A percentile compares a stretch with the other conserved stretches of the same genome.
phyloP scores from a whole-genome alignment of 1,140 invertebrate genomes.

The Caerostris extrusa region DNA sequence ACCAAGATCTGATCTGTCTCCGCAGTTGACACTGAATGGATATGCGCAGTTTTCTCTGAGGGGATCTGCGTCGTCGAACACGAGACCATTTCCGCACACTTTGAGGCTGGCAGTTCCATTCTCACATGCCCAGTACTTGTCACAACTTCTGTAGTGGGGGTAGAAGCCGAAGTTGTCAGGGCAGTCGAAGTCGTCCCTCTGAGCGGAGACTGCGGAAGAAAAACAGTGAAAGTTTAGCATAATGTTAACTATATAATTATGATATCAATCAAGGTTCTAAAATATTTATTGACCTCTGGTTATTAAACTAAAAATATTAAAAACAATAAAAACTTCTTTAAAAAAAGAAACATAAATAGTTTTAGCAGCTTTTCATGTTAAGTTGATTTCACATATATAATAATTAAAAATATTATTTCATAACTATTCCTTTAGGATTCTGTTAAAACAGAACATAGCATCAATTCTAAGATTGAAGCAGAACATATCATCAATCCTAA shows the following conservation, averaged over 20 bases:
- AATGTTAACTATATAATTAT: not conserved
- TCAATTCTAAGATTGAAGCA: no score
- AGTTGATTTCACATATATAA: no score
- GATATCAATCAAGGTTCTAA: no score
- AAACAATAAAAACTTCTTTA: not conserved
- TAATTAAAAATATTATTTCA: no score
- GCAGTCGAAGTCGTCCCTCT: constrained; percentile 92
- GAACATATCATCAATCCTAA: no score
- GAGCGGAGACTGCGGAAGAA: constrained; percentile 40
- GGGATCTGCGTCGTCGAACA: constrained; percentile 92
- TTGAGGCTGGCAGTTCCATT: constrained; percentile 93
- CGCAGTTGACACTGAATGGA: constrained; percentile 96
- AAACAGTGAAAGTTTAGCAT: not conserved
- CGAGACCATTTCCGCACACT: constrained; percentile 95
- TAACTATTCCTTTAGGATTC: no score
- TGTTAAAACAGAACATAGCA: no score
- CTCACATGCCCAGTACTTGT: constrained; percentile 98
- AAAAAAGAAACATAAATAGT: not conserved
- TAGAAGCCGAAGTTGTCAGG: constrained; percentile 97
- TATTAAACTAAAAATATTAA: not conserved
- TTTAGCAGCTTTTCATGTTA: no score
- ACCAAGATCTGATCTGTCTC: constrained; percentile 92
- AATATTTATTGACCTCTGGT: no score
- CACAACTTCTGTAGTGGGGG: constrained; percentile 91
- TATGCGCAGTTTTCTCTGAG: constrained; percentile 98